A percentile compares a stretch with the other conserved stretches of the same genome.
phyloP scores from a whole-genome alignment of 2,888 invertebrate species.

The Syrphus vitripennis region DNA sequence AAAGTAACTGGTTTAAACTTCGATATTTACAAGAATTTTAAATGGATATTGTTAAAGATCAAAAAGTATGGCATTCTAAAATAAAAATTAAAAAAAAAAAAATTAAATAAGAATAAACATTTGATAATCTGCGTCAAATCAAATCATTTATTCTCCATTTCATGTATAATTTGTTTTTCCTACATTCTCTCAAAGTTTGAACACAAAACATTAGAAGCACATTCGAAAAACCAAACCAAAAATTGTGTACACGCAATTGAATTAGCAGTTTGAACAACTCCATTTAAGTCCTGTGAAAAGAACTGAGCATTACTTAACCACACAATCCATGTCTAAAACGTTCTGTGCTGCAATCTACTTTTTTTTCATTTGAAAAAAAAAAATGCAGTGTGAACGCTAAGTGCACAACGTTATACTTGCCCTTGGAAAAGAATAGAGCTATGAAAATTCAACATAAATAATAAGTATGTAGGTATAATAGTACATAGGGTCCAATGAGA shows the following conservation, averaged over 20 bases:
- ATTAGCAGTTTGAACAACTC: constrained; percentile 27
- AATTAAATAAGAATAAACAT: too few species aligned
- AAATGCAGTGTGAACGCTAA: constrained; percentile 22
- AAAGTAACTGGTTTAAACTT: too few species aligned
- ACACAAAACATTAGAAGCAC: not conserved
- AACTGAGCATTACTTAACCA: constrained; percentile 8
- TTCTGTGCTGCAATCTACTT: constrained; percentile 8
- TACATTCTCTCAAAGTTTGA: not conserved
- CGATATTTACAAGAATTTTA: too few species aligned
- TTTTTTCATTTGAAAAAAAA: constrained; percentile 44
- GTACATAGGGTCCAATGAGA: constrained; percentile 49
- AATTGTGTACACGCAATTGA: not conserved
- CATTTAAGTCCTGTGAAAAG: constrained; percentile 2
- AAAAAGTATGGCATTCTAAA: too few species aligned
- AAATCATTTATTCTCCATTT: too few species aligned
- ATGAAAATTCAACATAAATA: constrained; percentile 55
- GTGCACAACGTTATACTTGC: constrained; percentile 17
- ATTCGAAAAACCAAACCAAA: not conserved
- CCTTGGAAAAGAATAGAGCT: constrained; percentile 21
- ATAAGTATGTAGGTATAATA: too few species aligned
- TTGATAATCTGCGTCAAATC: too few species aligned
- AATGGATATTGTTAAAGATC: too few species aligned
- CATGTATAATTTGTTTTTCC: not conserved
- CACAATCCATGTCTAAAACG: constrained; percentile 30
- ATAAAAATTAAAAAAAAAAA: too few species aligned